These are phyloP conservation scores for Ceratina australensis DNA, from an alignment of 1,140 invertebrate species.

Conservation along the genomic window DNA sequence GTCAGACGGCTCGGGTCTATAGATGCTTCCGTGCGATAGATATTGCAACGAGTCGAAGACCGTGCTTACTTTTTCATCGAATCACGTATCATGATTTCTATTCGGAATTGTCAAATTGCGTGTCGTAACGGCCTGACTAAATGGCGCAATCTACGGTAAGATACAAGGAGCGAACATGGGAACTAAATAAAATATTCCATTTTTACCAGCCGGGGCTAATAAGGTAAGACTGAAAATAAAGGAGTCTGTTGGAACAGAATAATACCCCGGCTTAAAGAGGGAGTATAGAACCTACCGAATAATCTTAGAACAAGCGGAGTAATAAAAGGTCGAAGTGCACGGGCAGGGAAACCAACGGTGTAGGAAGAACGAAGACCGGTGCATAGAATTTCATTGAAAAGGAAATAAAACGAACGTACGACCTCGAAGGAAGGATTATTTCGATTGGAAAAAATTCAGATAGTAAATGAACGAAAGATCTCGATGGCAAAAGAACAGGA, in stretches of 20 bases:
- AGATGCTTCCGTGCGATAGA: too few species aligned
- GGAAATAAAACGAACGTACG: neutral
- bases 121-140: too few species aligned
- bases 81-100: neutral
- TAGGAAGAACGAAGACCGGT: neutral
- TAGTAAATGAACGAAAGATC: conserved; percentile 16
- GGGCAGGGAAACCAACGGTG: neutral
- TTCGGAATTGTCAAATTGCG: too few species aligned
- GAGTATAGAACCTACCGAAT: conserved; percentile 4
- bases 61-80: neutral
- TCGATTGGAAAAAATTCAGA: conserved; percentile 14
- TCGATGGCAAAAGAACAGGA: neutral
- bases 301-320: neutral
- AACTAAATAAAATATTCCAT: too few species aligned
- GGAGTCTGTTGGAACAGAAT: neutral
- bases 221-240: neutral
- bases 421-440: conserved; percentile 3
- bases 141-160: neutral
- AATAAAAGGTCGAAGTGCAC: neutral
- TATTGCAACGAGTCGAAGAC: neutral
- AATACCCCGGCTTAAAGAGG: neutral
- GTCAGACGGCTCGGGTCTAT: neutral
- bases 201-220: too few species aligned
- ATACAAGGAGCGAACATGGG: too few species aligned
- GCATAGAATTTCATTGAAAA: conserved; percentile 15